These are phyloP conservation scores for Nemapogon koenigi DNA, from an alignment of 2,888 invertebrate species.

Conservation along the genomic window DNA sequence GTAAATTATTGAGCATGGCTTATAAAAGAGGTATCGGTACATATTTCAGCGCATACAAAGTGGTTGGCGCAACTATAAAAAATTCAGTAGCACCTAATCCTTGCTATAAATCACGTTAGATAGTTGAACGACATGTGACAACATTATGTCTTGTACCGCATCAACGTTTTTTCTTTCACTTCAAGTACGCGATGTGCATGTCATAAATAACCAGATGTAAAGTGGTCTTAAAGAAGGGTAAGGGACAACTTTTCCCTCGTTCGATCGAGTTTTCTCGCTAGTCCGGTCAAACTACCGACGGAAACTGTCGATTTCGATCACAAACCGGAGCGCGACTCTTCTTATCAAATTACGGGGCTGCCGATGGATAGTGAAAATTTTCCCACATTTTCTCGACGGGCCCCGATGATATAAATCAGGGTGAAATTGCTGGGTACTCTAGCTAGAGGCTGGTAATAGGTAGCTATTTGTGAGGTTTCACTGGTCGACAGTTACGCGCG, in stretches of 20 bases:
- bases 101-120: too few relatives aligned
- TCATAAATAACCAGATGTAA: conserved; percentile 6
- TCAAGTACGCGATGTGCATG: conserved; percentile 1
- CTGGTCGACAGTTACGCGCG: conserved; percentile 53
- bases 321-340: conserved; percentile 50
- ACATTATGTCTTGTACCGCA: too few relatives aligned
- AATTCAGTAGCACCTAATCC: too few relatives aligned
- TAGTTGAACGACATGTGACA: too few relatives aligned
- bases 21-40: too few relatives aligned
- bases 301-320: conserved; percentile 60
- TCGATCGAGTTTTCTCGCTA: conserved; percentile 49
- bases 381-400: conserved; percentile 58
- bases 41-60: too few relatives aligned
- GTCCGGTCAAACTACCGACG: conserved; percentile 46
- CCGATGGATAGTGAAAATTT: conserved; percentile 49
- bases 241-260: conserved; percentile 42
- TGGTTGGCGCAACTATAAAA: too few relatives aligned
- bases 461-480: conserved; percentile 58
- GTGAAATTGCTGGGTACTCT: conserved; percentile 47
- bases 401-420: conserved; percentile 59
- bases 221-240: conserved; percentile 12
- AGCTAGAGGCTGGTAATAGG: conserved; percentile 52
- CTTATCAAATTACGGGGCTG: conserved; percentile 56
- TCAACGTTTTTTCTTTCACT: too few relatives aligned
- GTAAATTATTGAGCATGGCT: too few relatives aligned